Conservation (phyloP, 2,797 vertebrate species). For the Siniperca scherzeri region DNA sequence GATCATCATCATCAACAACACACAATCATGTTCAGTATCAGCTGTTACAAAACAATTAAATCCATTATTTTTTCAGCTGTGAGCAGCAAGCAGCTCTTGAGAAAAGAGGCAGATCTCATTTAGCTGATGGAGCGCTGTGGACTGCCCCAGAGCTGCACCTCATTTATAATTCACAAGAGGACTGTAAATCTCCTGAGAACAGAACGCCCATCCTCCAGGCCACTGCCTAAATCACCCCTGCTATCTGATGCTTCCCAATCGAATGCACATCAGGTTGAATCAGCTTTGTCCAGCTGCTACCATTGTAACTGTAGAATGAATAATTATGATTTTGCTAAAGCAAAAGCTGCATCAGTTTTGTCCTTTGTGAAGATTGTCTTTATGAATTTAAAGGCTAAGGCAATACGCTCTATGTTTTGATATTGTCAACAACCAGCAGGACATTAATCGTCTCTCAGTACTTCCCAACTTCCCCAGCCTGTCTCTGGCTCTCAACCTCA, state of each 20-base stretch:
- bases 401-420: neutral
- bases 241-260: slow-evolving; percentile 31
- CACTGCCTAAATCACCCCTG: slow-evolving; percentile 30
- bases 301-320: neutral
- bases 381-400: neutral
- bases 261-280: slow-evolving; percentile 8
- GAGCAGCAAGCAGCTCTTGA: slow-evolving; percentile 6
- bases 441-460: neutral
- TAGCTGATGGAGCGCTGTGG: slow-evolving; percentile 42
- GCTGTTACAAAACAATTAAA: neutral
- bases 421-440: neutral
- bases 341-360: neutral
- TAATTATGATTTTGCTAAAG: neutral
- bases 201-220: slow-evolving; percentile 27
- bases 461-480: neutral
- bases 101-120: slow-evolving; percentile 39
- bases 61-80: slow-evolving; percentile 15
- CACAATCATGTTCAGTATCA: neutral
- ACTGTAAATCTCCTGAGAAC: slow-evolving; percentile 52
- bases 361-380: neutral
- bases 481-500: neutral
- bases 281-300: neutral
- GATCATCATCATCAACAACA: slow-evolving; percentile 12
- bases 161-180: slow-evolving; percentile 75
- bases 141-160: slow-evolving; percentile 40